These are phyloP conservation scores for Autographa gamma DNA, from an alignment of 2,888 invertebrate species.

Conservation along the genomic window DNA sequence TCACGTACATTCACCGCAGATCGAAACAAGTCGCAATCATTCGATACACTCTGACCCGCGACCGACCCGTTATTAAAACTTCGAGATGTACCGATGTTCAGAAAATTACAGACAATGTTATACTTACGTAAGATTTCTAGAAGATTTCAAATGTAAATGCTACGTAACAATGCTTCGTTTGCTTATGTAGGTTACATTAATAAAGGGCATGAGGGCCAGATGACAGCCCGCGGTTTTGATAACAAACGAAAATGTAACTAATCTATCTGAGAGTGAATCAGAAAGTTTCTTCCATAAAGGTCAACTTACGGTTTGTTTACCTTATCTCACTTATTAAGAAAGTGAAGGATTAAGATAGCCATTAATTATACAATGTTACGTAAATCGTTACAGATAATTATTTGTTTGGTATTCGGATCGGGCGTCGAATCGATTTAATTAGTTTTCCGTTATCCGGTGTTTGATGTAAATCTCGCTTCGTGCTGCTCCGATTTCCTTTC, in stretches of 20 bases:
- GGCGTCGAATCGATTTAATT: conserved; percentile 42
- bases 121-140: conserved; percentile 38
- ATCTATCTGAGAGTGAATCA: conserved; percentile 56
- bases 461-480: conserved; percentile 34
- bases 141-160: conserved; percentile 34
- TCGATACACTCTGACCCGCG: conserved; percentile 45
- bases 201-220: conserved; percentile 56
- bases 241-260: conserved; percentile 50
- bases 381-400: conserved; percentile 40
- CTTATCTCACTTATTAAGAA: conserved; percentile 41
- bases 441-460: conserved; percentile 50
- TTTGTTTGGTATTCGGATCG: conserved; percentile 44
- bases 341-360: conserved; percentile 38
- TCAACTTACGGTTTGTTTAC: conserved; percentile 41
- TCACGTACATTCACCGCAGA: conserved; percentile 16
- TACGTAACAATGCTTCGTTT: conserved; percentile 51
- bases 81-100: conserved; percentile 42
- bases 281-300: conserved; percentile 56
- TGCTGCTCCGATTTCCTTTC: conserved; percentile 36
- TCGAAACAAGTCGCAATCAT: conserved; percentile 30
- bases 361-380: conserved; percentile 41
- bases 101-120: conserved; percentile 39
- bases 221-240: conserved; percentile 48
- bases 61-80: conserved; percentile 45
- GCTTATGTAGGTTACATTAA: conserved; percentile 52